Evolutionary conservation across 2,113 vertebrate species (phyloP).

Genomic region (Etia nguti): DNA sequence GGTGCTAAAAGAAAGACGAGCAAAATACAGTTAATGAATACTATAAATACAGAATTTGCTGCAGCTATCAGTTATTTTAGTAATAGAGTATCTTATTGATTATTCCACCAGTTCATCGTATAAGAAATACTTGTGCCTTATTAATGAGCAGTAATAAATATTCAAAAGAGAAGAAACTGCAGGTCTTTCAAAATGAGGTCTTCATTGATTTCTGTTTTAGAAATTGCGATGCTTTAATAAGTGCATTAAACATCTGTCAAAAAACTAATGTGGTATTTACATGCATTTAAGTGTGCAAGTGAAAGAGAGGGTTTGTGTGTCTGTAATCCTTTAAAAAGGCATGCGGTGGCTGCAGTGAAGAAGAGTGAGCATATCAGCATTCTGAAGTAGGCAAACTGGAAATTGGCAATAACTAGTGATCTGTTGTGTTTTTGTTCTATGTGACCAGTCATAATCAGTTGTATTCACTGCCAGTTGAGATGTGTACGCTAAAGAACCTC

Average conservation of each 20-base stretch:
- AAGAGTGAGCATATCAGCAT: background rate
- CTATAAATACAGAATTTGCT: background rate
- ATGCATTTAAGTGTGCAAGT: background rate
- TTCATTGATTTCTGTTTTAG: background rate
- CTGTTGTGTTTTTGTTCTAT: background rate
- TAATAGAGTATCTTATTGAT: background rate
- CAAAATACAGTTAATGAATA: background rate
- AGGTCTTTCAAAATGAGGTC: background rate
- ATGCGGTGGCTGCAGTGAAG: background rate
- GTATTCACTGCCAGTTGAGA: conserved; percentile 76
- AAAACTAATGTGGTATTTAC: background rate
- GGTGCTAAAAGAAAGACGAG: background rate
- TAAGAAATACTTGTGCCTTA: background rate
- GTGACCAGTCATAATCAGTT: conserved; percentile 86
- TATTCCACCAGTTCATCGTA: background rate
- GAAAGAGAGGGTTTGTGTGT: background rate
- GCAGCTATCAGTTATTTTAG: background rate
- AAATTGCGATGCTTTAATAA: background rate
- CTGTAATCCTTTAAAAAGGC: background rate
- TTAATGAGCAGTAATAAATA: background rate
- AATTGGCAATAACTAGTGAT: background rate
- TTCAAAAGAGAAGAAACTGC: background rate
- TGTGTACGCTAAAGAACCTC: conserved; percentile 77
- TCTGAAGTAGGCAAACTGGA: background rate
- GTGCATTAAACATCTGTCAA: background rate